Conservation (phyloP, 2,888 invertebrate genomes). For the Plutella xylostella region DNA sequence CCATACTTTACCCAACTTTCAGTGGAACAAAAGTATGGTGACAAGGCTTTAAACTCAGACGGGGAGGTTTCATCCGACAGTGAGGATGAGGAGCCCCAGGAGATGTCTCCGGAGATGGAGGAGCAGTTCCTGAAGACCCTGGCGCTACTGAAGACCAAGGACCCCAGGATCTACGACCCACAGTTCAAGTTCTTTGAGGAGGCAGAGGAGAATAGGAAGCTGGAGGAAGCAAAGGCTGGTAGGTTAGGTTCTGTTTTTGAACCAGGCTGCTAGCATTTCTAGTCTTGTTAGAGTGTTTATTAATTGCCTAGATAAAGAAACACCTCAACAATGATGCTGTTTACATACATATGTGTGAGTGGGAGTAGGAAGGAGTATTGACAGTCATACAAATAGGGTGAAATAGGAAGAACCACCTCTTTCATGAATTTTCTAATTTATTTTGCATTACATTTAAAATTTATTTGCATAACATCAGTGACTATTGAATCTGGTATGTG, state of each 20-base stretch:
- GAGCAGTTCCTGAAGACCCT: constrained; percentile 90
- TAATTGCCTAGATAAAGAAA: too few species aligned
- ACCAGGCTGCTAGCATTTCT: too few species aligned
- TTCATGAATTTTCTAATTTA: too few species aligned
- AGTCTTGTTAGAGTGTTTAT: too few species aligned
- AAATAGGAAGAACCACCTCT: too few species aligned
- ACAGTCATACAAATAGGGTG: too few species aligned
- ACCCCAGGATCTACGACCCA: constrained; percentile 90
- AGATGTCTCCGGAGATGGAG: constrained; percentile 75
- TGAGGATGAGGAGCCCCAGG: constrained; percentile 74
- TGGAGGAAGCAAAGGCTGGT: constrained; percentile 48
- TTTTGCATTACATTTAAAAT: too few species aligned
- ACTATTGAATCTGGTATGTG: too few species aligned
- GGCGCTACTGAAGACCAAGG: constrained; percentile 86
- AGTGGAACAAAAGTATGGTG: constrained; percentile 84
- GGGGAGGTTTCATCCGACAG: constrained; percentile 63
- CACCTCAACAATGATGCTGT: too few species aligned
- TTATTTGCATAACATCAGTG: too few species aligned
- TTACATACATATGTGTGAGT: too few species aligned
- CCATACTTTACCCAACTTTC: constrained; percentile 9
- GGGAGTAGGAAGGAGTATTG: too few species aligned
- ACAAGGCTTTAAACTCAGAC: constrained; percentile 54
- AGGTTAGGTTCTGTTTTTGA: background rate
- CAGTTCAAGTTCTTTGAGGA: constrained; percentile 76
- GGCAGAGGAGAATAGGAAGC: constrained; percentile 56